Evolutionary conservation across 2,113 vertebrate species (phyloP).

Genomic region (Saimiri boliviensis): DNA sequence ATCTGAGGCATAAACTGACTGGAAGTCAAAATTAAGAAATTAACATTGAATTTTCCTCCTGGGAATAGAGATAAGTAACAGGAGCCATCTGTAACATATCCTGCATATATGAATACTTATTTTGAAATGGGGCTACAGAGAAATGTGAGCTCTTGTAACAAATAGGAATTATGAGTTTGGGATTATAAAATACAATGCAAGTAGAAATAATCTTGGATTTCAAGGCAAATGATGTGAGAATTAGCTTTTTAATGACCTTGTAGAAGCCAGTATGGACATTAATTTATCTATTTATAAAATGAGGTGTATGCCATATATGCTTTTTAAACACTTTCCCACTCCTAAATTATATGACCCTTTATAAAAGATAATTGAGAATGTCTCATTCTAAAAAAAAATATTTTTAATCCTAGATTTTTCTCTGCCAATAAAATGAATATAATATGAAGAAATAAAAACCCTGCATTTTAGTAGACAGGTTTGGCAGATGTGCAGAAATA

Average conservation of each 20-base stretch:
- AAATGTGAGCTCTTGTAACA: neutral
- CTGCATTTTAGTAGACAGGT: neutral
- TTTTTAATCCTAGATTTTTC: neutral
- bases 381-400: neutral
- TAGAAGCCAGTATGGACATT: neutral
- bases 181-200: neutral
- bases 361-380: neutral
- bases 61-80: neutral
- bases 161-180: neutral
- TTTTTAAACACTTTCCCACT: neutral
- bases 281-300: neutral
- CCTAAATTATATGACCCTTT: neutral
- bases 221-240: neutral
- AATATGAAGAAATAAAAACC: neutral
- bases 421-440: neutral
- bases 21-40: neutral
- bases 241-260: neutral
- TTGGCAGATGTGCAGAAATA: neutral
- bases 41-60: neutral
- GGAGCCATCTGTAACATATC: neutral
- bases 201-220: neutral
- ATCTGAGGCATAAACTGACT: neutral
- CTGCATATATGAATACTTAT: neutral
- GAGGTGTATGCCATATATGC: neutral
- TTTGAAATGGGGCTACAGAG: neutral